Conservation (phyloP, 2,113 vertebrate species). For the Petaurus breviceps region DNA sequence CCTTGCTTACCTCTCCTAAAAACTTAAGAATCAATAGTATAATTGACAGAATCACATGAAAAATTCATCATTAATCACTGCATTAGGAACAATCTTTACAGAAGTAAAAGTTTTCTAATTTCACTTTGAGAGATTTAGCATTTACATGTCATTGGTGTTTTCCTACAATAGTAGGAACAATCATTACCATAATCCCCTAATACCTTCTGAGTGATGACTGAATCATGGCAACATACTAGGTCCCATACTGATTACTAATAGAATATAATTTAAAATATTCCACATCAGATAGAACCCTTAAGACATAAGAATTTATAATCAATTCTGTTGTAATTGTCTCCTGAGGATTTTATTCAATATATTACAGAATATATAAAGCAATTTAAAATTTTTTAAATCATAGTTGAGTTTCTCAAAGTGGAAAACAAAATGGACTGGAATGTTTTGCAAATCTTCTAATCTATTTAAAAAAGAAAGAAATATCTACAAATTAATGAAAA, state of each 20-base stretch:
- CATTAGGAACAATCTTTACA: background rate
- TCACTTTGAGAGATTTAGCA: background rate
- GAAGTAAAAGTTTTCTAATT: background rate
- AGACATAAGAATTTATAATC: background rate
- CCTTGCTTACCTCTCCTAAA: background rate
- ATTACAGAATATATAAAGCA: background rate
- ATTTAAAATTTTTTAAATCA: background rate
- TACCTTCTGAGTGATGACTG: background rate
- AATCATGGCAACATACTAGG: background rate
- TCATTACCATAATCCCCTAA: background rate
- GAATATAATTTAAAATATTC: background rate
- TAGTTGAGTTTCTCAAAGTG: background rate
- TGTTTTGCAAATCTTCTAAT: conserved; percentile 24
- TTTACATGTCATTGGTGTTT: background rate
- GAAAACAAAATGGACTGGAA: background rate
- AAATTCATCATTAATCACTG: background rate
- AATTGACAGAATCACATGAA: background rate
- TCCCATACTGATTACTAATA: background rate
- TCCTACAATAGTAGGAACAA: background rate
- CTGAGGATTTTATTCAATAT: background rate
- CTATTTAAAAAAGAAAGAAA: background rate
- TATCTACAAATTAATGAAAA: too few relatives aligned
- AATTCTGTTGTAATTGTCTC: background rate
- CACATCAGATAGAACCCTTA: background rate
- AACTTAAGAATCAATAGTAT: background rate